Evolutionary conservation across 2,113 vertebrate species (phyloP).

Genomic region (Danio rerio): GRCz12tu NC_133180.1:71311001-71311500

Average conservation of each 20-base stretch:
- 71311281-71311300: no score
- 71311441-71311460: no score
- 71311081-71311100: slow-evolving; percentile 24
- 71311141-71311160: neutral
- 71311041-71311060: slow-evolving; percentile 24
- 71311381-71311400: no score
- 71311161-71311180: neutral
- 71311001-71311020: slow-evolving; percentile 29
- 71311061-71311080: neutral
- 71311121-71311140: slow-evolving; percentile 36
- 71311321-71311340: no score
- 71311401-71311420: no score
- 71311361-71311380: no score
- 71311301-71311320: no score
- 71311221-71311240: slow-evolving; percentile 17
- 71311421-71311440: no score
- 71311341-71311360: no score
- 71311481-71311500: no score
- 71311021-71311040: slow-evolving; percentile 37
- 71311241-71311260: neutral
- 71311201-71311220: slow-evolving; percentile 8
- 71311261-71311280: neutral
- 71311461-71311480: no score
- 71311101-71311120: slow-evolving; percentile 40
- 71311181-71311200: slow-evolving; percentile 7